These are phyloP conservation scores for Hyperoodon ampullatus DNA, from an alignment of 2,113 vertebrate species.

Conservation along the genomic window DNA sequence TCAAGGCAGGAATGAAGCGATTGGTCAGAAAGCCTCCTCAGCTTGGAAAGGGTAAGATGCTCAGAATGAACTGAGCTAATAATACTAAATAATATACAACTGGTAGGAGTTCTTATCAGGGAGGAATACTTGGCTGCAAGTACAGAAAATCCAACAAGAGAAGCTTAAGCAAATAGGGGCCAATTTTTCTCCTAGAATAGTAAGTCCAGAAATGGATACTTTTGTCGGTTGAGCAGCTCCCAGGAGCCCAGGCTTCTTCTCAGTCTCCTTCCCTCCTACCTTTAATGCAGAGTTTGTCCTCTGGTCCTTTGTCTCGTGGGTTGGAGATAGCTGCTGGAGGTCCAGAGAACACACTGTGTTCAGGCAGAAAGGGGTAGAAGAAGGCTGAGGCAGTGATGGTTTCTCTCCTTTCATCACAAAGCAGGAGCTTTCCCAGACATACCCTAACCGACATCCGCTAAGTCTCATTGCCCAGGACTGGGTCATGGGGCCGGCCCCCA, in stretches of 20 bases:
- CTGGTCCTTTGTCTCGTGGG: not conserved
- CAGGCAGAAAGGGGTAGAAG: too few species aligned
- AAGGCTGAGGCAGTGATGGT: accelerated
- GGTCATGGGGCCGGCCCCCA: too few species aligned
- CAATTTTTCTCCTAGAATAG: not conserved
- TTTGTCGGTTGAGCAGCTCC: not conserved
- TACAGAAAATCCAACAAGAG: not conserved
- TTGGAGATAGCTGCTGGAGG: not conserved
- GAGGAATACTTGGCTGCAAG: not conserved
- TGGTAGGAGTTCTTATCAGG: not conserved
- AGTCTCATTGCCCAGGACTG: not conserved
- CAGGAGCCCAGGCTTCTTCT: not conserved
- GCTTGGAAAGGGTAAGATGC: not conserved
- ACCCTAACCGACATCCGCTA: not conserved
- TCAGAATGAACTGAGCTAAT: not conserved
- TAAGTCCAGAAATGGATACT: not conserved
- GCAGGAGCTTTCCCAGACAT: not conserved
- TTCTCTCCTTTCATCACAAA: not conserved
- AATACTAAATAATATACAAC: accelerated
- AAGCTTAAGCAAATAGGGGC: not conserved
- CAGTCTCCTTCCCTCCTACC: not conserved
- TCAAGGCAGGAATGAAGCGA: not conserved
- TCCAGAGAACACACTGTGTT: not conserved
- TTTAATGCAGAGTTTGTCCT: not conserved
- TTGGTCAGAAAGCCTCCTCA: not conserved